Evolutionary conservation across 2,113 vertebrate genomes (phyloP).

Genomic region (Campylomormyrus numenius): DNA sequence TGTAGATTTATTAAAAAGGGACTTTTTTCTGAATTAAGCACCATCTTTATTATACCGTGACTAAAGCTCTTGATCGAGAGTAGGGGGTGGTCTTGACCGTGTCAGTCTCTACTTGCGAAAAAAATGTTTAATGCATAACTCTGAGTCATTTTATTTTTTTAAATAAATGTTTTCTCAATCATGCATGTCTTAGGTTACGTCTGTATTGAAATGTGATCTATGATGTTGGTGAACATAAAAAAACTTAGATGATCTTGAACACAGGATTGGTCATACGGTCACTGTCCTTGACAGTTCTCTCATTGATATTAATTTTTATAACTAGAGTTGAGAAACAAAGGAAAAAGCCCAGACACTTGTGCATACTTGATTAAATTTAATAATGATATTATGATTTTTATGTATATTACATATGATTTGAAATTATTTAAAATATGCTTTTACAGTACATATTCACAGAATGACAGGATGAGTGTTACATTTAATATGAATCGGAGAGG

Average conservation of each 20-base stretch:
- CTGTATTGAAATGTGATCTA: not conserved
- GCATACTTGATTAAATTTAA: not conserved
- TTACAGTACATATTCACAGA: not conserved
- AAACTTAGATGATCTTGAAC: not conserved
- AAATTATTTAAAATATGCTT: not conserved
- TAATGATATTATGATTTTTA: not conserved
- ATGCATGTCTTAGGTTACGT: not conserved
- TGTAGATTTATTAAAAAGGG: not conserved
- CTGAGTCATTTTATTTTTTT: not conserved
- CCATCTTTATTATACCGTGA: not conserved
- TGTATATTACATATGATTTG: not conserved
- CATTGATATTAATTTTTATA: not conserved
- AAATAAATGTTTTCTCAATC: not conserved
- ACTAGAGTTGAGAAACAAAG: not conserved
- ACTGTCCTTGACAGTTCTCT: not conserved
- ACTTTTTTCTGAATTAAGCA: not conserved
- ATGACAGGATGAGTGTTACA: not conserved
- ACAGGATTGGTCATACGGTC: not conserved
- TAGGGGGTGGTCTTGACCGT: not conserved
- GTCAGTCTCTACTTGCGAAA: not conserved
- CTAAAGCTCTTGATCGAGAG: not conserved
- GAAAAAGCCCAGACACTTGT: not conserved
- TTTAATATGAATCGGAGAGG: slow-evolving; percentile 20
- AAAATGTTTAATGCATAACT: not conserved
- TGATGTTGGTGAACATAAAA: not conserved